phyloP scores from a whole-genome alignment of 2,113 vertebrate genomes.

The Corythornis madagascariensis region DNA sequence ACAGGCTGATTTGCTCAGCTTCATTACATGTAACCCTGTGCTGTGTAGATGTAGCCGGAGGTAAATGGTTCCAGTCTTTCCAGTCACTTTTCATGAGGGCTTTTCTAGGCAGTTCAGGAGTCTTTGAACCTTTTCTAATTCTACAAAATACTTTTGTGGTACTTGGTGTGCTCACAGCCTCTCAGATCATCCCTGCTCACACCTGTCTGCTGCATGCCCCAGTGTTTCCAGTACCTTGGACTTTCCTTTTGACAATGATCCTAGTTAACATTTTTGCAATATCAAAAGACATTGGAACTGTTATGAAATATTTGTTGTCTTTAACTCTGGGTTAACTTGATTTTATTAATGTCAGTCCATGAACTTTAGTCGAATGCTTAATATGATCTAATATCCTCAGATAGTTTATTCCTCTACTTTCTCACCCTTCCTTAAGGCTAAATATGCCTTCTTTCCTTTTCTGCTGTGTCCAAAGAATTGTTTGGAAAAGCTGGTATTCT shows the following conservation, averaged over 20 bases:
- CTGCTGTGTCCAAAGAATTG: neutral
- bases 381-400: neutral
- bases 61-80: neutral
- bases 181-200: neutral
- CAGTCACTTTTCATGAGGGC: neutral
- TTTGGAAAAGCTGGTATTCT: neutral
- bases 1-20: neutral
- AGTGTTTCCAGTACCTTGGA: neutral
- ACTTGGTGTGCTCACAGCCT: neutral
- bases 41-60: neutral
- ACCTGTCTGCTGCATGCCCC: neutral
- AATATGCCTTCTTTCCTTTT: neutral
- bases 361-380: slow-evolving; percentile 1
- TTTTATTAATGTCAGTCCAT: slow-evolving; percentile 23
- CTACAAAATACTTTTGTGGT: neutral
- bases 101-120: neutral
- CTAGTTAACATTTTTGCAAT: neutral
- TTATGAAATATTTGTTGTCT: slow-evolving; percentile 7
- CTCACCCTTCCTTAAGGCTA: neutral
- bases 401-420: neutral
- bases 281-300: neutral
- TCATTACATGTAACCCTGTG: neutral
- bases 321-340: neutral
- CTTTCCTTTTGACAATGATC: neutral
- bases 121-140: neutral